Evolutionary conservation across 2,797 vertebrate species (phyloP), one percentile per base, ranked within the genome.

Genomic region (Champsocephalus gunnari): DNA sequence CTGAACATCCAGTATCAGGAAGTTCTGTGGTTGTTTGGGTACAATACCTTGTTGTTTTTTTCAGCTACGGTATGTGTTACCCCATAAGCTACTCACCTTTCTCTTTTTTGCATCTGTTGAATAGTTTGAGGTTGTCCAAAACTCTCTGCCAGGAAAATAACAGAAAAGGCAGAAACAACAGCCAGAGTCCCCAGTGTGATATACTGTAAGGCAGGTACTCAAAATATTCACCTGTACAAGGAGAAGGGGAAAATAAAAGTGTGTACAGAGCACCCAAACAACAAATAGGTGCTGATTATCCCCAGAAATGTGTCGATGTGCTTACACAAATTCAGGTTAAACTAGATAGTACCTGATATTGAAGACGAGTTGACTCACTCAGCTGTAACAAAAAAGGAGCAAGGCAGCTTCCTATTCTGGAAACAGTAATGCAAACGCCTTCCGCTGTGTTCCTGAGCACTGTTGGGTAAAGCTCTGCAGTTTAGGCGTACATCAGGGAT

Each of bases 361-460:
- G 5, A 55, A 28, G 19, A 48, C 34, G 1, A n/a, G 28, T 58
- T 56, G 64, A 87, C 89, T 90, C 66, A 90, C 96, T 93, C 0
- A 97, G 89, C 80, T 95, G 24, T 53, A 96, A 89, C 14, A 97
- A 91, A 73, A 96, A 97, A 6, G 97, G 97, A 0, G 96, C 94
- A 56, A 96, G 77, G 81, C 95, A 95, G 82, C 94, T 95, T 80
- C 96, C 96, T 43, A 96, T 62, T 14, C 95, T 94, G n/a, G 96
- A 95, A 0, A 96, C 90, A 64, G 93, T 96, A 43, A 93, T 94
- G 76, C 95, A 96, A 1, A 93, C 92, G 2, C 96, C 97, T 2
- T 96, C 90, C 0, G 96, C 97, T 86, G 96, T 97, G 90, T 96
- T 97, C 24, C 97, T 95, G 74, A 97, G 92, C 7, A 93, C 94